Evolutionary conservation across 64 coral and sea anemone species (phyloP), one percentile per base, ranked within the genome.

Genomic region (Stichodactyla mertensii): DNA sequence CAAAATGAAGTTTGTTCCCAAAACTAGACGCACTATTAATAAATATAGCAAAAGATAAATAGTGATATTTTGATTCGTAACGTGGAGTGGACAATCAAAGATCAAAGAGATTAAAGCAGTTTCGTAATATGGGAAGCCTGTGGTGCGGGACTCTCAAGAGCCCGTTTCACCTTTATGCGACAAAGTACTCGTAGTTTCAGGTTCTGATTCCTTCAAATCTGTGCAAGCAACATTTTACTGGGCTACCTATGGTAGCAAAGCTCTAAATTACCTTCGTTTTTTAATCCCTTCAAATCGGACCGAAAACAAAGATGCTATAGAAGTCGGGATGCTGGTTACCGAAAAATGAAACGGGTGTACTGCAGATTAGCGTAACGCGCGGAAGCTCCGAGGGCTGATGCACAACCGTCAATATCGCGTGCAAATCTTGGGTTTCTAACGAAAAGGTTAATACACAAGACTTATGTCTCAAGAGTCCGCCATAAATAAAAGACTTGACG

Each of bases 21-120:
- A 74, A 74, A 74, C 69, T 74, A 74, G 69, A 74, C 24, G 24
- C n/a, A 26, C 69, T 74, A 74, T 74, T 13, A 27, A 74, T 74
- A 74, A 74, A 74, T 74, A 74, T 74, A 74, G 69, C 69, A 74
- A 74, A 74, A 27, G 24, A 23, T 74, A 74, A 74, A 74, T 74
- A 74, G 27, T 31, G 20, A 74, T 58, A 9, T 58, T 58, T 15
- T 74, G 69, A 8, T 74, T 74, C 27, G 26, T 10, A 31, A 27
- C 69, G 24, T 74, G 23, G 26, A 36, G 9, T 69, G 19, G 7
- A 22, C 19, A 69, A 69, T 20, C 64, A 20, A 28, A 74, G 24
- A 74, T 13, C 10, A 11, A 31, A 8, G n/a, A 11, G 56, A 58
- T 58, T 58, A 15, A 58, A 15, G 56, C 8, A 58, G 1, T 58